Percentiles rank a stretch among this genome's conserved stretches.
phyloP scores from a whole-genome alignment of 1,140 invertebrate species.

The Micrasema minimum region DNA sequence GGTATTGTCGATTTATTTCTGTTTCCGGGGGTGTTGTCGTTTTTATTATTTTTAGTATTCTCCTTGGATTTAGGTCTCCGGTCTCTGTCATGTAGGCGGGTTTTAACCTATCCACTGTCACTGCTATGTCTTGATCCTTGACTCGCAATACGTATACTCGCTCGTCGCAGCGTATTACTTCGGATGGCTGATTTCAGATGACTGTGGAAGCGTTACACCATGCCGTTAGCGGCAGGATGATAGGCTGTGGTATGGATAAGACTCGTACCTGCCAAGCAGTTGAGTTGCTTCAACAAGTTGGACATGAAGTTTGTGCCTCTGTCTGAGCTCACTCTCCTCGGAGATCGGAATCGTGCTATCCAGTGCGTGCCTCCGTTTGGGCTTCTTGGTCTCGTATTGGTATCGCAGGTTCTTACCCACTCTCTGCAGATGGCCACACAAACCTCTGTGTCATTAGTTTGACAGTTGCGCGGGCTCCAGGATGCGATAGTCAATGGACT shows the following conservation, averaged over 20 bases:
- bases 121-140: too few species aligned
- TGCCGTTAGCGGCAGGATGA: constrained; percentile 55
- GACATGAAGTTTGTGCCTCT: constrained; percentile 51
- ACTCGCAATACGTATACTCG: too few species aligned
- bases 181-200: constrained; percentile 56
- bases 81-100: too few species aligned
- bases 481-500: constrained; percentile 54
- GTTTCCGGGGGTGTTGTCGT: too few species aligned
- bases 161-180: too few species aligned
- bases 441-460: constrained; percentile 49
- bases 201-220: constrained; percentile 61
- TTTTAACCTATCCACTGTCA: too few species aligned
- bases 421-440: constrained; percentile 53
- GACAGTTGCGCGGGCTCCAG: constrained; percentile 47
- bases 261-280: constrained; percentile 39
- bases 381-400: constrained; percentile 43
- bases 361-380: constrained; percentile 47
- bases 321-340: constrained; percentile 54
- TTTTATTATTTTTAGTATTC: too few species aligned
- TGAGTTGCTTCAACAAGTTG: constrained; percentile 48
- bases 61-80: too few species aligned
- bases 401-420: constrained; percentile 40
- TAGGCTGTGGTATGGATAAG: constrained; percentile 45
- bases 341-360: constrained; percentile 56
- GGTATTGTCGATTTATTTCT: too few species aligned